Percentiles rank a stretch among this genome's conserved stretches.
Evolutionary conservation across 2,113 vertebrate genomes (phyloP).

Genomic region (Caranx ignobilis): DNA sequence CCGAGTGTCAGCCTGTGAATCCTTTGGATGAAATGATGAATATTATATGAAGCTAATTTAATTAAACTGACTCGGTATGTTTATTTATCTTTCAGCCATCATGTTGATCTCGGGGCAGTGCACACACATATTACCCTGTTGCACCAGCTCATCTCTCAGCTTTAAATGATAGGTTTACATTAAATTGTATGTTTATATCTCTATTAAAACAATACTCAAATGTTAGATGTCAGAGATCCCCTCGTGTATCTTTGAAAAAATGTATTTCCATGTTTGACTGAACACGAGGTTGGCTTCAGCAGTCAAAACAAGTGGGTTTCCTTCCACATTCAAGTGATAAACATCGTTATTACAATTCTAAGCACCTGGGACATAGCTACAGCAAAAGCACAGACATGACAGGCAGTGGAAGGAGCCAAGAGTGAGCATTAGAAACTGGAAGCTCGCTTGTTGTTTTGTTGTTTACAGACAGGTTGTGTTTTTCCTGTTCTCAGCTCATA

Average conservation of each 20-base stretch:
- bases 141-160: too few species aligned
- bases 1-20: neutral
- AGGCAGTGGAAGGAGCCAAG: slow-evolving; percentile 23
- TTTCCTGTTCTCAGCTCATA: slow-evolving; percentile 34
- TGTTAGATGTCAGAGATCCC: neutral
- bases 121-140: too few species aligned
- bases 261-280: neutral
- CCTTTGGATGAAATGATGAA: neutral
- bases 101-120: too few species aligned
- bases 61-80: too few species aligned
- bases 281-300: neutral
- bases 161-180: too few species aligned
- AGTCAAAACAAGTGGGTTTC: neutral
- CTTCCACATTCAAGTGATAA: neutral
- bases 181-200: too few species aligned
- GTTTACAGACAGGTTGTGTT: slow-evolving; percentile 50
- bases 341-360: slow-evolving; percentile 3
- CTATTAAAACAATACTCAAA: too few species aligned
- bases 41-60: neutral
- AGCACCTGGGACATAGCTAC: slow-evolving; percentile 25
- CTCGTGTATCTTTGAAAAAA: neutral
- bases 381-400: slow-evolving; percentile 6
- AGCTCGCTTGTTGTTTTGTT: slow-evolving; percentile 44
- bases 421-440: slow-evolving; percentile 27
- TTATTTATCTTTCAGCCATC: too few species aligned